phyloP scores from a whole-genome alignment of 2,888 invertebrate species.

The Drosophila bunnanda region DNA sequence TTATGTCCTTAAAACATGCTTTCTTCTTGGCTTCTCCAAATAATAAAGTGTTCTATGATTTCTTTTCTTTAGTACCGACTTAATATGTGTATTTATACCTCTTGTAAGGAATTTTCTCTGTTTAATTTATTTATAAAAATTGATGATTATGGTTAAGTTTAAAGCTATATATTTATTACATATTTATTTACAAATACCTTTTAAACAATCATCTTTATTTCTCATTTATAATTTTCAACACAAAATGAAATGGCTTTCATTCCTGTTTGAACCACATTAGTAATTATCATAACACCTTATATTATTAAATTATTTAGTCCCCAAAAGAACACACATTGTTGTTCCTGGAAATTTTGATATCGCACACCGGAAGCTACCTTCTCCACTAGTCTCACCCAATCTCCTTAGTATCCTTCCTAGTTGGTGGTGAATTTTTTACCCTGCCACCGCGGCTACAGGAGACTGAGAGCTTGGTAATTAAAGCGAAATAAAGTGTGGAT shows the following conservation, averaged over 20 bases:
- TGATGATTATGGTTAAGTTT: no score
- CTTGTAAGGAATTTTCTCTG: no score
- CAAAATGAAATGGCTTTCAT: constrained; percentile 1
- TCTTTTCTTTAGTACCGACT: no score
- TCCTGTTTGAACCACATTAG: not conserved
- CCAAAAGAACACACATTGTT: not conserved
- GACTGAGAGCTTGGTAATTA: constrained; percentile 52
- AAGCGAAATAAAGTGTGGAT: constrained; percentile 56
- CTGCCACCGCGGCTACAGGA: constrained; percentile 1
- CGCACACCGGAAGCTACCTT: constrained; percentile 10
- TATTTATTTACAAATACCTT: no score
- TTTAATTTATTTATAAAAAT: no score
- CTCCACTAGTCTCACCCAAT: not conserved
- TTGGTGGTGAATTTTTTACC: constrained; percentile 4
- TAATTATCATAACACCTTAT: constrained; percentile 22
- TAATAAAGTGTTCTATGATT: no score
- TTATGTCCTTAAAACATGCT: not conserved
- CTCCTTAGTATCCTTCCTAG: not conserved
- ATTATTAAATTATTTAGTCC: constrained; percentile 5
- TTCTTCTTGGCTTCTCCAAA: not conserved
- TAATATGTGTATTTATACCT: no score
- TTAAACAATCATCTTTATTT: not conserved
- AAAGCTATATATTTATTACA: no score
- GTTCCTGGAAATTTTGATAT: constrained; percentile 1
- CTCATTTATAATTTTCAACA: not conserved